Evolutionary conservation across 2,888 invertebrate genomes (phyloP).

Genomic region (Dicyrtoma fusca): DNA sequence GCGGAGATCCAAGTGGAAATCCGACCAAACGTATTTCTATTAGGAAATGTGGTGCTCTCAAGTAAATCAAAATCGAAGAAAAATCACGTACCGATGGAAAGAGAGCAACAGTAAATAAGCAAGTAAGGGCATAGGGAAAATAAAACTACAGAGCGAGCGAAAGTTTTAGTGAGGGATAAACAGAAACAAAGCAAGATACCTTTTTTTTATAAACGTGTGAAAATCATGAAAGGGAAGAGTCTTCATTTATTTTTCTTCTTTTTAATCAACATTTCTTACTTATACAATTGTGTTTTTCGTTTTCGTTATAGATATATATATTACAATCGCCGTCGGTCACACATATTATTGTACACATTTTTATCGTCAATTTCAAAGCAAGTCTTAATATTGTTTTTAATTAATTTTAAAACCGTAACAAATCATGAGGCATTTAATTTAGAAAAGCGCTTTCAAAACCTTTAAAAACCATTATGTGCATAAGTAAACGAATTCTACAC

Average conservation of each 20-base stretch:
- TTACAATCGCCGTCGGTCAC: too few species aligned
- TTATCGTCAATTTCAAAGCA: slow-evolving; percentile 28
- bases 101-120: background rate
- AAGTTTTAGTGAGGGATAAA: slow-evolving; percentile 1
- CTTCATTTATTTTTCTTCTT: slow-evolving; percentile 29
- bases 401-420: background rate
- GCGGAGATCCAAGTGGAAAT: slow-evolving; percentile 76
- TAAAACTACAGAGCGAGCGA: background rate
- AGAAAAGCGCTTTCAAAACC: slow-evolving; percentile 16
- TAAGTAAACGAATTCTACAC: too few species aligned
- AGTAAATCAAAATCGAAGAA: slow-evolving; percentile 28
- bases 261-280: slow-evolving; percentile 22
- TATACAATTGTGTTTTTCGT: slow-evolving; percentile 22
- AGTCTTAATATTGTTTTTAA: slow-evolving; percentile 2
- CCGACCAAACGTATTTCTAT: slow-evolving; percentile 75
- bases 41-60: slow-evolving; percentile 68
- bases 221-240: slow-evolving; percentile 13
- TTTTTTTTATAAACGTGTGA: slow-evolving; percentile 15
- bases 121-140: background rate
- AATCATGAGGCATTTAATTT: slow-evolving; percentile 16
- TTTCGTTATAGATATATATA: slow-evolving; percentile 18
- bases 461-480: too few species aligned
- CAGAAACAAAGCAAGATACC: slow-evolving; percentile 14
- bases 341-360: slow-evolving; percentile 11
- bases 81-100: background rate